Percentiles rank a stretch among this genome's conserved stretches.
These are phyloP conservation scores for Pogona vitticeps DNA, from an alignment of 2,113 vertebrate species.

Conservation along the genomic window DNA sequence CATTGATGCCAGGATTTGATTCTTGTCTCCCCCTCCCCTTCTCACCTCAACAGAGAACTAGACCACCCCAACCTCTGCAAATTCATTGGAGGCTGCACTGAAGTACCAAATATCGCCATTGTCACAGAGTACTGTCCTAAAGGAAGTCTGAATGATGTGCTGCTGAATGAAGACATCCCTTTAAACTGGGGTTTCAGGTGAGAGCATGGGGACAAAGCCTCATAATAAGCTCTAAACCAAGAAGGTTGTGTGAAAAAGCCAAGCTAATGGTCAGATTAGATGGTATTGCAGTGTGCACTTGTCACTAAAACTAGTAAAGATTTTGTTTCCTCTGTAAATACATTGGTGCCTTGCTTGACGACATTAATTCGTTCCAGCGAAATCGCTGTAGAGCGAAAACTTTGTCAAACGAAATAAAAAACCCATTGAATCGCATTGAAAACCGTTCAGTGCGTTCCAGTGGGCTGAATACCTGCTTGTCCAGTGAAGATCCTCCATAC, in stretches of 20 bases:
- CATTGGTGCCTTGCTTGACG: too few relatives aligned
- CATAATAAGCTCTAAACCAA: neutral
- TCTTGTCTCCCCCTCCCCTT: slow-evolving; percentile 48
- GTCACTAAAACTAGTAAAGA: too few relatives aligned
- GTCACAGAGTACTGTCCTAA: slow-evolving; percentile 89
- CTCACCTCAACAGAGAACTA: slow-evolving; percentile 80
- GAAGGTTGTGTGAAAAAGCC: neutral
- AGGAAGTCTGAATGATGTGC: slow-evolving; percentile 82
- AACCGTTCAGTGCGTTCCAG: too few relatives aligned
- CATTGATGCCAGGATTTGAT: neutral
- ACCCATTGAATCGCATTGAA: too few relatives aligned
- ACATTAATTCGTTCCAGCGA: too few relatives aligned
- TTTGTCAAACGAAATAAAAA: too few relatives aligned
- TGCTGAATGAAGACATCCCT: slow-evolving; percentile 85
- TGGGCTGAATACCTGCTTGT: too few relatives aligned
- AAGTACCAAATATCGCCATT: slow-evolving; percentile 83
- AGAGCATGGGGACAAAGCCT: neutral
- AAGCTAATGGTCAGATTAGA: neutral
- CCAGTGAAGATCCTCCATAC: too few relatives aligned
- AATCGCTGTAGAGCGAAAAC: too few relatives aligned
- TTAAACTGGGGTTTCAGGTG: slow-evolving; percentile 89
- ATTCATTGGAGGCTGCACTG: slow-evolving; percentile 84
- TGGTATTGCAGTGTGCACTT: neutral
- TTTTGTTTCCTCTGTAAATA: neutral
- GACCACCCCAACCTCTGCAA: slow-evolving; percentile 89